Base-by-base conservation (phyloP, 2,888 invertebrate species). In the Dasypogon diadema region DNA sequence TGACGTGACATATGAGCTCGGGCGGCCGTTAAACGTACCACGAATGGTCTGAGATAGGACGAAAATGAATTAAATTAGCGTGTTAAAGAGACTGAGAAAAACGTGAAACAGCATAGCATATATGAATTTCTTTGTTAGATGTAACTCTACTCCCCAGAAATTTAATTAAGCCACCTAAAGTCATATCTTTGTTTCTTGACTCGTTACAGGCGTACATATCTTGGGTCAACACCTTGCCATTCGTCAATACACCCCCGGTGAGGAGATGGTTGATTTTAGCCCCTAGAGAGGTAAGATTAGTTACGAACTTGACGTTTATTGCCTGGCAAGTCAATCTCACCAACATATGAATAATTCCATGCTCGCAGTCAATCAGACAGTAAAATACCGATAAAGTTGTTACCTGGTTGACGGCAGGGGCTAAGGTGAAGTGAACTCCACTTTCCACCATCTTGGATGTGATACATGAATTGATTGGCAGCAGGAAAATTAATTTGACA, bases 401-500 rank as follows among this genome's bases (percentile, higher is more conserved):
- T 21, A 51, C 5, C 30, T 8, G 30, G 3, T 30, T 30, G 30
- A 51, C 21, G 6, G 18, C 14, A 10, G 26, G 30, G 24, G 21
- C 18, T 42, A 24, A 42, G 48, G 46, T 68, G 21, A 68, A 22
- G 24, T 60, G 60, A 26, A 37, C 3, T 22, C 22, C 26, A 48
- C 16, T 18, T 46, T 48, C 65, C 14, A 21, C 24, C 30, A 22
- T 12, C 26, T 21, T 68, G 26, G 26, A 24, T 26, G 5, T 18
- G 46, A 22, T 16, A 6, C 56, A 22, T n/a, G 24, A 2, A 55
- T 56, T 73, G 72, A 73, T 73, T 73, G 72, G 22, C 72, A 73
- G 55, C 24, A 56, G 55, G 34, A 56, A 73, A 73, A 73, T 73
- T 73, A 73, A 56, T 56, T 73, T 73, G 56, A 73, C 72, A 73